Base-by-base conservation (phyloP, 2,113 vertebrate species). In the Xiphophorus maculatus region DNA sequence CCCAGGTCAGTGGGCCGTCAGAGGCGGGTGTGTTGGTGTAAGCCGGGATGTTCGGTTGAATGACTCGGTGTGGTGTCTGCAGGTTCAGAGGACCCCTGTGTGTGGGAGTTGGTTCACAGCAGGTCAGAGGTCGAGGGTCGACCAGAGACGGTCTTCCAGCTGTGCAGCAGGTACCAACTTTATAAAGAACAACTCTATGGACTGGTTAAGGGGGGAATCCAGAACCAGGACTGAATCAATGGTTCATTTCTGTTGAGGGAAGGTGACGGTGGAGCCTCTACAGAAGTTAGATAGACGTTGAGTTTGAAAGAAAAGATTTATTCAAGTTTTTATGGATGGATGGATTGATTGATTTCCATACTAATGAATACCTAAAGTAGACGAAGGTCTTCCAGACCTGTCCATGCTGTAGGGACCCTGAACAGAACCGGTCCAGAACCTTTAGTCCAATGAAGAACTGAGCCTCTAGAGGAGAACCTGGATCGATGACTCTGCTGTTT, bases 51-150 rank as follows among this genome's bases (percentile, higher is more conserved):
- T 60, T 42, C 62, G 54, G 63, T 4, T 42, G n/a, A 27, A 27
- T 44, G 37, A 48, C 44, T 29, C 7, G 12, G 30, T 13, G 29
- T 17, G 73, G n/a, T 74, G 28, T 51, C 66, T 75, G 8, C 85
- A 98, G 97, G 97, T 79, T 93, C 96, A 33, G 96, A 97, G 82
- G 95, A 95, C 70, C 95, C 93, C 61, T 96, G 96, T 83, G 90
- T 95, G 28, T 99, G 97, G 96, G 97, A 99, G 86, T 86, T 99
- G 91, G 96, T 99, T 74, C 97, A 99, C 84, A 96, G 95, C 0
- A 95, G 96, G 76, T 98, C 97, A 7, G 97, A 98, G 87, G 69
- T 95, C 10, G 96, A 97, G 89, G 98, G 97, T 29, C 95, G 97
- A 73, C 97, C 97, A 1, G 97, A 98, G 93, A 99, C 96, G 4